Conservation (phyloP, 1,140 invertebrate species). For the Papilio dardanus region DNA sequence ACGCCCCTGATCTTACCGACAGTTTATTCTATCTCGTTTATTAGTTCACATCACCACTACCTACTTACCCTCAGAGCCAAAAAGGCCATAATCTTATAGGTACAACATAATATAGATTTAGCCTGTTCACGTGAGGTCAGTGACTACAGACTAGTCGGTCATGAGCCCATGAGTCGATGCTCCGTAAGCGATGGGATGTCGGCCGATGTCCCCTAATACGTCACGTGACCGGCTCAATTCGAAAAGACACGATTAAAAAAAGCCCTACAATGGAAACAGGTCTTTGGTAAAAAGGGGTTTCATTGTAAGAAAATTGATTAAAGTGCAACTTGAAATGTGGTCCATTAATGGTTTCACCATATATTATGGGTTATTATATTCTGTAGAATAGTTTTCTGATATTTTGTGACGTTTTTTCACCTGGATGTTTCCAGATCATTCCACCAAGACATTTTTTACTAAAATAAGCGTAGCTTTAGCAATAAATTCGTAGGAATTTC, state of each 20-base stretch:
- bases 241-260: not conserved
- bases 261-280: constrained; percentile 9
- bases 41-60: too few relatives aligned
- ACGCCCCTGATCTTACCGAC: too few relatives aligned
- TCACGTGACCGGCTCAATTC: not conserved
- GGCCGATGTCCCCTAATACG: not conserved
- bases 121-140: too few relatives aligned
- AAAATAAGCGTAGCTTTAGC: too few relatives aligned
- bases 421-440: not conserved
- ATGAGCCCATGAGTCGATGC: constrained; percentile 18
- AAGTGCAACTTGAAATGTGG: too few relatives aligned
- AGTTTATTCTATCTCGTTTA: too few relatives aligned
- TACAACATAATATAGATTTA: too few relatives aligned
- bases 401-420: not conserved
- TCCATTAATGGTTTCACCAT: not conserved
- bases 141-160: not conserved
- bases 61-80: too few relatives aligned
- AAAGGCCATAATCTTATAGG: too few relatives aligned
- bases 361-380: not conserved
- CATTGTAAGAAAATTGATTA: not conserved
- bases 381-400: not conserved
- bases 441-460: not conserved
- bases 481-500: too few relatives aligned
- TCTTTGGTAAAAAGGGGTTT: not conserved
- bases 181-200: not conserved